These are phyloP conservation scores for Petromus typicus DNA, from an alignment of 2,113 vertebrate genomes.

Conservation along the genomic window DNA sequence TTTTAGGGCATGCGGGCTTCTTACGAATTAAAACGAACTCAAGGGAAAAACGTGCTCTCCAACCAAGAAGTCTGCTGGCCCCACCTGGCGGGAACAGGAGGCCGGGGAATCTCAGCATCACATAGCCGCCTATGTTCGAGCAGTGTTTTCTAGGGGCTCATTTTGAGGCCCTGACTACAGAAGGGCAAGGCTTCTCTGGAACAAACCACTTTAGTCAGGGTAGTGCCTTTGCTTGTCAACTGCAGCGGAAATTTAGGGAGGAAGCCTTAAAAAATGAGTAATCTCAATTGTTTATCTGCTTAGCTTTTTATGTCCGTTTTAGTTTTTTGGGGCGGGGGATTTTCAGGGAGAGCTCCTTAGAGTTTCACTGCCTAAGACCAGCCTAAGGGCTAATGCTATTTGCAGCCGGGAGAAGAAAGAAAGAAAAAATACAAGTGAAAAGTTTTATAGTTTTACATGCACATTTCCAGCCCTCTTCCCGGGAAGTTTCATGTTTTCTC, in stretches of 20 bases:
- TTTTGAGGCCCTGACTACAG: neutral
- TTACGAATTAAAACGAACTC: slow-evolving; percentile 37
- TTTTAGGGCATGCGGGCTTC: neutral
- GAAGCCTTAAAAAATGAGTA: neutral
- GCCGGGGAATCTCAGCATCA: neutral
- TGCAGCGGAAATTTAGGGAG: neutral
- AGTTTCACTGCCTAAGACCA: neutral
- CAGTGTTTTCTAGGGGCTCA: neutral
- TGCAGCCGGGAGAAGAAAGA: neutral
- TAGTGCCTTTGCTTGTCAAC: neutral
- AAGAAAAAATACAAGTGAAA: slow-evolving; percentile 13
- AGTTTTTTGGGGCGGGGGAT: neutral
- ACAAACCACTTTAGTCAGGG: neutral
- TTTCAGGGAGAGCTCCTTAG: neutral
- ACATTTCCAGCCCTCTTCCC: neutral
- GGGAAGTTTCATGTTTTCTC: neutral
- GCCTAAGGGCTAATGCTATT: neutral
- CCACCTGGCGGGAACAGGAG: neutral
- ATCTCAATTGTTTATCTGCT: neutral
- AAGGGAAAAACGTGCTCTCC: neutral
- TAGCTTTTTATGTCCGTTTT: neutral
- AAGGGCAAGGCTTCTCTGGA: neutral
- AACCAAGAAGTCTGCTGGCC: neutral
- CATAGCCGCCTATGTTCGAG: neutral
- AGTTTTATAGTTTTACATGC: neutral